A percentile compares a stretch with the other conserved stretches of the same genome.
phyloP scores from a whole-genome alignment of 2,113 vertebrate genomes.

The Rissa tridactyla region DNA sequence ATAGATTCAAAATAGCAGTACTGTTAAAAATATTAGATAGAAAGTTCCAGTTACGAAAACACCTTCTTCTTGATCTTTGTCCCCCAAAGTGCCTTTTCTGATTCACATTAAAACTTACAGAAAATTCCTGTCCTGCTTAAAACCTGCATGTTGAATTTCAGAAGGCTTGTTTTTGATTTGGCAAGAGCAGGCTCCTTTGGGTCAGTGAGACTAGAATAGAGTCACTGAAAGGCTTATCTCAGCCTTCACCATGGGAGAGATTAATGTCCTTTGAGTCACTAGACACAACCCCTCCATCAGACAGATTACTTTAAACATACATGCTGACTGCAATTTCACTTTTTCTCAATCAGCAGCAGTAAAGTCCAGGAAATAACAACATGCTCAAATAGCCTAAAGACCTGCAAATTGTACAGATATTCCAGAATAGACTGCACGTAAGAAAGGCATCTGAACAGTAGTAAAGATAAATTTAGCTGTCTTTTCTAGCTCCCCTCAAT shows the following conservation, averaged over 20 bases:
- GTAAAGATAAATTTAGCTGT: not conserved
- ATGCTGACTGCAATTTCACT: not conserved
- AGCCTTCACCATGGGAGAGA: not conserved
- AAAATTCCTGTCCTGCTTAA: not conserved
- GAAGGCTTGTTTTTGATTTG: not conserved
- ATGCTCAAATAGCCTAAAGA: not conserved
- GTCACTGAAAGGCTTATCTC: not conserved
- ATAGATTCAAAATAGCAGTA: not conserved
- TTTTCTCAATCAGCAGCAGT: not conserved
- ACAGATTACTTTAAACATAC: not conserved
- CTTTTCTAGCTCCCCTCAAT: not conserved
- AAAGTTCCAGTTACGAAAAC: not conserved
- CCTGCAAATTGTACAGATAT: not conserved
- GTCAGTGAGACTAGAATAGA: not conserved
- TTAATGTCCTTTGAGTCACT: not conserved
- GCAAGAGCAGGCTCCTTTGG: not conserved
- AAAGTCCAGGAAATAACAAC: not conserved
- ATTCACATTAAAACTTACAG: not conserved
- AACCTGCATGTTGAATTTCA: not conserved
- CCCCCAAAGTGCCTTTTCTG: not conserved
- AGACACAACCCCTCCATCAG: not conserved
- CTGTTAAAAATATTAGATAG: not conserved
- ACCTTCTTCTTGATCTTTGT: not conserved
- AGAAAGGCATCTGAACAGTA: not conserved
- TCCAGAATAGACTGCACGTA: not conserved